A percentile compares a stretch with the other conserved stretches of the same genome.
These are phyloP conservation scores for Rhyacichthys aspro DNA, from an alignment of 2,797 vertebrate genomes.

Conservation along the genomic window DNA sequence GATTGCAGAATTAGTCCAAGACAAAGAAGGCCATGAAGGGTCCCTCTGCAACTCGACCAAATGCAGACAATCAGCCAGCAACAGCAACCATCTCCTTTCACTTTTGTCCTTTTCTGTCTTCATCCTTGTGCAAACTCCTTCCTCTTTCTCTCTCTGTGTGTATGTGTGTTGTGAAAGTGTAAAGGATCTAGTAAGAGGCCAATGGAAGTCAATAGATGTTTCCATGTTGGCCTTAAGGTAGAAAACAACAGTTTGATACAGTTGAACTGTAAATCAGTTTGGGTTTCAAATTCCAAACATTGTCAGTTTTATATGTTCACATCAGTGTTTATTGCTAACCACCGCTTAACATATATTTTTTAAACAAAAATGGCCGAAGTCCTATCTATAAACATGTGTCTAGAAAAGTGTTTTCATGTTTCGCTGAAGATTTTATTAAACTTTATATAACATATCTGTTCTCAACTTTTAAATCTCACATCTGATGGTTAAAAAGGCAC, in stretches of 20 bases:
- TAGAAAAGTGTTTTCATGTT: no score
- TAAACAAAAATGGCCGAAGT: no score
- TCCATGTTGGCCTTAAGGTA: slow-evolving; percentile 2
- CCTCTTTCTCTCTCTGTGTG: slow-evolving; percentile 38
- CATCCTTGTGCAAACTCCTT: slow-evolving; percentile 25
- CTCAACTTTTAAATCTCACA: slow-evolving; percentile 27
- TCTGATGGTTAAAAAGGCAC: slow-evolving; percentile 23
- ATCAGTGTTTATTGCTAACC: no score
- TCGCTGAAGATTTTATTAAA: no score
- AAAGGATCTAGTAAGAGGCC: slow-evolving; percentile 9
- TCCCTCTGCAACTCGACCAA: slow-evolving; percentile 8
- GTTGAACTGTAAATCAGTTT: no score
- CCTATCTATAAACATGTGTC: no score
- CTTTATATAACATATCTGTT: no score
- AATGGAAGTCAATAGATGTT: slow-evolving; percentile 7
- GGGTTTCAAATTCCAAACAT: no score
- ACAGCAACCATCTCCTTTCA: slow-evolving; percentile 16
- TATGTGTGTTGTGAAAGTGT: slow-evolving; percentile 7
- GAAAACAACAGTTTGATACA: no score
- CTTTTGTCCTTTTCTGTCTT: slow-evolving; percentile 27
- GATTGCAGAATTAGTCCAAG: slow-evolving; percentile 76
- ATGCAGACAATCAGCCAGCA: slow-evolving; percentile 4
- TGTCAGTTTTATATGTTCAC: no score
- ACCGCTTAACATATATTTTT: no score
- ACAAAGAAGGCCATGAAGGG: slow-evolving; percentile 72